Evolutionary conservation across 2,797 vertebrate species (phyloP), one percentile per base, ranked within the genome.

Genomic region (Periophthalmus magnuspinnatus): DNA sequence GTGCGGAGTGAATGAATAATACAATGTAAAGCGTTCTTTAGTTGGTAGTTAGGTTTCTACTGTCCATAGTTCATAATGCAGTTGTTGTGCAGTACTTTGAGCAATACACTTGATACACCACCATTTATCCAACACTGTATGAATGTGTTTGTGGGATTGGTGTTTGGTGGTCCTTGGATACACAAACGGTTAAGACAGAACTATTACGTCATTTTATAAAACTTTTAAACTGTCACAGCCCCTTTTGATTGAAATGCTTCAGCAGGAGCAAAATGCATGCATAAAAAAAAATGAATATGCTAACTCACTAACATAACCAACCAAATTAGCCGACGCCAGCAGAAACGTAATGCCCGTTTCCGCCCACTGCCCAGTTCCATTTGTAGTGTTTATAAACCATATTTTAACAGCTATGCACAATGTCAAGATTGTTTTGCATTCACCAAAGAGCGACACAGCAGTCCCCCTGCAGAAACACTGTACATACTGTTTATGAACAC

Each of bases 381-480:
- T 34, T 19, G 28, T 19, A 11, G 32, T 19, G 32, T 62, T n/a
- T 22, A 22, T 41, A 45, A 45, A 38, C n/a, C 2, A 14, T 21
- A 24, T 14, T 62, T 45, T 22, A 45, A 41, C 36, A 16, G n/a
- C 14, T 24, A 32, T 17, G 47, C 54, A 48, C 38, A 41, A 17
- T 54, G 60, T 65, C 28, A 38, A 55, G 58, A 56, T 55, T 38
- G 56, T 69, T 74, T 66, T 14, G n/a, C 36, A 65, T 61, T 67
- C 56, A 10, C 41, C 56, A 57, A 74, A 68, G 54, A 16, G 6
- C 13, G 13, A 45, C 41, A 5, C 41, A 16, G 41, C n/a, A 16
- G 17, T n/a, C 65, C 16, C 16, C 9, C 17, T 5, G 28, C 34
- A 28, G 11, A 22, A 67, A 55, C 61, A 62, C 38, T 45, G 41